phyloP scores from a whole-genome alignment of 2,888 invertebrate genomes.

The Drosophila infuscata region DNA sequence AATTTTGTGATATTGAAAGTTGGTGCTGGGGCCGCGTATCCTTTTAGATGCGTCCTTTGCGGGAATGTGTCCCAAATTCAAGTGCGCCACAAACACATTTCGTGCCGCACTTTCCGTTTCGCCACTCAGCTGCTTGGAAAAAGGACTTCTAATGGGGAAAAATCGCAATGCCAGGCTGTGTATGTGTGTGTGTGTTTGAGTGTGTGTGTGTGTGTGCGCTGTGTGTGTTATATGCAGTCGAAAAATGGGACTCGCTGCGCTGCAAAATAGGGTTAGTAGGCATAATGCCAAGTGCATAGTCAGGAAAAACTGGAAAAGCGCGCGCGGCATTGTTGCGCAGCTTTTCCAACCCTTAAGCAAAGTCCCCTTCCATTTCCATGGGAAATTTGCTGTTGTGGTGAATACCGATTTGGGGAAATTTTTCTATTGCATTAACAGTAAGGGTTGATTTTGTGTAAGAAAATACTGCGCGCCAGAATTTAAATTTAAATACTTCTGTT shows the following conservation, averaged over 20 bases:
- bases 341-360: conserved; percentile 76
- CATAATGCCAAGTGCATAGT: conserved; percentile 85
- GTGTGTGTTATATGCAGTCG: conserved; percentile 56
- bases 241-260: conserved; percentile 84
- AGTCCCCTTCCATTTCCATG: conserved; percentile 52
- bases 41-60: conserved; percentile 72
- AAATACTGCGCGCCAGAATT: conserved; percentile 7
- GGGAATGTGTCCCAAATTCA: conserved; percentile 81
- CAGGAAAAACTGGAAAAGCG: conserved; percentile 81
- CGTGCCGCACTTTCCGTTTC: conserved; percentile 75
- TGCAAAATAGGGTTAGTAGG: conserved; percentile 85
- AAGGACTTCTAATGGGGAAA: conserved; percentile 65
- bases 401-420: conserved; percentile 12
- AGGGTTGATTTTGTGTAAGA: conserved; percentile 21
- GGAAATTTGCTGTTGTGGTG: conserved; percentile 35
- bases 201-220: conserved; percentile 18
- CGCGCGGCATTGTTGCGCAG: conserved; percentile 71
- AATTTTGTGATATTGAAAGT: conserved; percentile 1
- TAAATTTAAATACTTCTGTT: neutral
- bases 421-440: neutral
- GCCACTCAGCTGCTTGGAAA: conserved; percentile 59
- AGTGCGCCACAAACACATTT: conserved; percentile 79
- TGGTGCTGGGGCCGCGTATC: conserved; percentile 49
- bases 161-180: conserved; percentile 47
- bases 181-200: conserved; percentile 9